A percentile compares a stretch with the other conserved stretches of the same genome.
These are phyloP conservation scores for Lynx canadensis DNA, from an alignment of 2,113 vertebrate species.

Conservation along the genomic window DNA sequence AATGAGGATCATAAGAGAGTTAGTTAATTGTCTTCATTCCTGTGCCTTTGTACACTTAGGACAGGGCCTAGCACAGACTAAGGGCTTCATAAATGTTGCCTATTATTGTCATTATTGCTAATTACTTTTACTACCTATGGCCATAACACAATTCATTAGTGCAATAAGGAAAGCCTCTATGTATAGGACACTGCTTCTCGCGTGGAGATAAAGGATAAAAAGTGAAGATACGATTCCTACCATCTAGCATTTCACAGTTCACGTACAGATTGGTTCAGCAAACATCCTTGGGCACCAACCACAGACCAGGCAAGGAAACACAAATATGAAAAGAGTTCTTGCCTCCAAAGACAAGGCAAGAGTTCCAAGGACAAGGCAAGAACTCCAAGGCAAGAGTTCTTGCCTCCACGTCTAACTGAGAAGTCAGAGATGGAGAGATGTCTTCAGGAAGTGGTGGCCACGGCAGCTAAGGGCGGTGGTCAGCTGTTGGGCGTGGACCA, in stretches of 20 bases:
- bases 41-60: background rate
- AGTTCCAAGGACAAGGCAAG: too few species aligned
- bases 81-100: background rate
- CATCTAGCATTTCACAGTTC: background rate
- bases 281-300: background rate
- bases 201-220: background rate
- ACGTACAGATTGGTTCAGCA: background rate
- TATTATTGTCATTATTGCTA: background rate
- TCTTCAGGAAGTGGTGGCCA: background rate
- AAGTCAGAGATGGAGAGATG: background rate
- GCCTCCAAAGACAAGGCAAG: background rate
- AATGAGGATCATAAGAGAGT: background rate
- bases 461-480: background rate
- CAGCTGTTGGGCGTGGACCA: background rate
- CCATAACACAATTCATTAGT: background rate
- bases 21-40: background rate
- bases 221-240: background rate
- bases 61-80: background rate
- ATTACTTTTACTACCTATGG: conserved; percentile 21
- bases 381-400: background rate
- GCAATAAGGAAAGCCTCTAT: background rate
- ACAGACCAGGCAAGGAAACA: background rate
- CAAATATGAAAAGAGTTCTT: background rate
- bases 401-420: background rate
- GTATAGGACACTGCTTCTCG: background rate